Conservation (phyloP, 2,113 vertebrate species). For the Vireo altiloquus region DNA sequence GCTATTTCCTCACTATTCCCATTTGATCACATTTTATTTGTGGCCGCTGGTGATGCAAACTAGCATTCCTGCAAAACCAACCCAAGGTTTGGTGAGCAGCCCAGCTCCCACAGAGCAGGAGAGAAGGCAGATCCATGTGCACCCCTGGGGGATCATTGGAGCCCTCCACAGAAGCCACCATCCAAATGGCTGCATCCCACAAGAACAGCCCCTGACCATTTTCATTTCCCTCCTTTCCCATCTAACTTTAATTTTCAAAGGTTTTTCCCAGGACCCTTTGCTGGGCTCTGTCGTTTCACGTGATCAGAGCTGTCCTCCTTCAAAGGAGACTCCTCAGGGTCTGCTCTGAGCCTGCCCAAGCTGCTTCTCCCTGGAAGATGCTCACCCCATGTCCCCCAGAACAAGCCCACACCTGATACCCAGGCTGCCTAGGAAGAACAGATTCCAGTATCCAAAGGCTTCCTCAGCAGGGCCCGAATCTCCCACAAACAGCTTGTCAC, state of each 20-base stretch:
- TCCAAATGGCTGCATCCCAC: neutral
- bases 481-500: neutral
- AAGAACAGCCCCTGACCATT: neutral
- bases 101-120: neutral
- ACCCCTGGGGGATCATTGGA: rapidly evolving
- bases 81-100: neutral
- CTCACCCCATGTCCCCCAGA: neutral
- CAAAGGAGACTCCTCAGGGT: neutral
- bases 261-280: neutral
- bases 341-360: neutral
- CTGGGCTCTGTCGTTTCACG: neutral
- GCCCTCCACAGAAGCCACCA: neutral
- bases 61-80: neutral
- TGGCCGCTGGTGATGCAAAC: neutral
- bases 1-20: neutral
- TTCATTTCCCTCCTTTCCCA: neutral
- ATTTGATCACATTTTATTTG: rapidly evolving
- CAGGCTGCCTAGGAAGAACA: neutral
- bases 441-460: neutral
- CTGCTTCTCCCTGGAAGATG: neutral
- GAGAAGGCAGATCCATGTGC: rapidly evolving
- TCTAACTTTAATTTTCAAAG: neutral
- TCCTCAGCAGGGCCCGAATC: neutral
- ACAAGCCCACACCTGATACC: rapidly evolving
- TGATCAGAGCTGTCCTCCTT: rapidly evolving